These are phyloP conservation scores for Drepana arcuata DNA, from an alignment of 1,140 invertebrate genomes.

Conservation along the genomic window DNA sequence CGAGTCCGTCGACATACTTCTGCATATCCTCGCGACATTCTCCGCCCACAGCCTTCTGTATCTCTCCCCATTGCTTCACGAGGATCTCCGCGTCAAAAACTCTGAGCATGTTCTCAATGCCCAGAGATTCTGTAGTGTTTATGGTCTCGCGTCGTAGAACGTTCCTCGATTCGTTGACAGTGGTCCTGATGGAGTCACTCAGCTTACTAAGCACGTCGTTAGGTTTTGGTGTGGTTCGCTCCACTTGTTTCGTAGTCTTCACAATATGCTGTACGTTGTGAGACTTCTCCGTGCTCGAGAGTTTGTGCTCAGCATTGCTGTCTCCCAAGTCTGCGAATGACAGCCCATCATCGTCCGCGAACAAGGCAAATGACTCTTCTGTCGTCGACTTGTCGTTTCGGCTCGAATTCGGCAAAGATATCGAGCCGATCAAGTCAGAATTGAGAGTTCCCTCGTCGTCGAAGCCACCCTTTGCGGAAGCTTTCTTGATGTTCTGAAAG, in stretches of 20 bases:
- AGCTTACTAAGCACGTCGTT: conserved; percentile 36
- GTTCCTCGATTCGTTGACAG: conserved; percentile 42
- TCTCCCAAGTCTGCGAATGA: conserved; percentile 47
- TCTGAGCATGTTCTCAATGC: conserved; percentile 70
- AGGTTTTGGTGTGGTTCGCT: conserved; percentile 41
- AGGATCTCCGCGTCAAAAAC: conserved; percentile 70
- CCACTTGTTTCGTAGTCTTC: conserved; percentile 34
- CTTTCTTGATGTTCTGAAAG: conserved; percentile 62
- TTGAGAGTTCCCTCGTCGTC: conserved; percentile 35
- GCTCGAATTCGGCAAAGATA: conserved; percentile 18
- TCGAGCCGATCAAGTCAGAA: conserved; percentile 45
- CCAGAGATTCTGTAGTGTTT: conserved; percentile 40
- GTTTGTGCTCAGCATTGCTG: conserved; percentile 25
- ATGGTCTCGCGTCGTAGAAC: conserved; percentile 18
- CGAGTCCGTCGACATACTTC: conserved; percentile 76
- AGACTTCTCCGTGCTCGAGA: conserved; percentile 43
- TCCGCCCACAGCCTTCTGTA: conserved; percentile 42
- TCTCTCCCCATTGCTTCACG: conserved; percentile 56
- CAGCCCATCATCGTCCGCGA: conserved; percentile 53
- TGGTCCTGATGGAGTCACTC: conserved; percentile 36
- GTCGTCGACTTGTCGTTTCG: conserved; percentile 23
- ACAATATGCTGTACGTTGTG: conserved; percentile 61
- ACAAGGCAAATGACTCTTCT: conserved; percentile 48
- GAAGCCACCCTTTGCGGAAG: conserved; percentile 43
- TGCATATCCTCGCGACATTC: conserved; percentile 75